Conservation (phyloP, 2,797 vertebrate genomes). For the Cheirogaleus major region DNA sequence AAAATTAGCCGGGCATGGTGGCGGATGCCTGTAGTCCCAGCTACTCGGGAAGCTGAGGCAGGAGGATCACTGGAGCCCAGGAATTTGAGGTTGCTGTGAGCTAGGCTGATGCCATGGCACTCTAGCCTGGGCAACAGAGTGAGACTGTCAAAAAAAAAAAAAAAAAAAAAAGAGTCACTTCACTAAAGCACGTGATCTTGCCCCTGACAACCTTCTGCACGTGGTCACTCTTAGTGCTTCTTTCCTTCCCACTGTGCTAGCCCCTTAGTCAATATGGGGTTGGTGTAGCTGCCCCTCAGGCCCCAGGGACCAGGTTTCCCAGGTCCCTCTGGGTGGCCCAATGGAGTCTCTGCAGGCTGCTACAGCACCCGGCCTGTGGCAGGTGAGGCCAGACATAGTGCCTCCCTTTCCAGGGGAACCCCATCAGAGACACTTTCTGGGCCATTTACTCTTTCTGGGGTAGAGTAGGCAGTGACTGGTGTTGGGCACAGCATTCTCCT, state of each 20-base stretch:
- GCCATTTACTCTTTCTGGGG: constrained; percentile 93
- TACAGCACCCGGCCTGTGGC: constrained; percentile 81
- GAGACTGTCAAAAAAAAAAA: no score
- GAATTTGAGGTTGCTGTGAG: no score
- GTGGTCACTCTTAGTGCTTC: background rate
- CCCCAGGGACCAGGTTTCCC: background rate
- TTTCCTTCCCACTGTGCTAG: background rate
- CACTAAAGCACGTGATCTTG: background rate
- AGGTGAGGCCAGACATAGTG: constrained; percentile 71
- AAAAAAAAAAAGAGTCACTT: background rate
- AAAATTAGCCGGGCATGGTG: no score
- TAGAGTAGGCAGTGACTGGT: constrained; percentile 84
- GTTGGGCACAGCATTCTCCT: constrained; percentile 81
- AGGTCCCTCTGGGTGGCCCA: constrained; percentile 57
- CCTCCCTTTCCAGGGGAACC: constrained; percentile 74
- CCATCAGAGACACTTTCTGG: constrained; percentile 89
- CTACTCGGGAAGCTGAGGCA: no score
- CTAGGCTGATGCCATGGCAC: no score
- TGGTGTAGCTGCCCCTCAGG: background rate
- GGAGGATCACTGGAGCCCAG: no score
- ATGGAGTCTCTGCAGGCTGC: constrained; percentile 80
- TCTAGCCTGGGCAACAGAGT: no score
- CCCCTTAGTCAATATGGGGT: background rate
- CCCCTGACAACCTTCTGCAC: background rate
- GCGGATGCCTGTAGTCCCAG: no score